Base-by-base conservation (phyloP, 2,797 vertebrate species). In the Anguilla pacifica region DNA sequence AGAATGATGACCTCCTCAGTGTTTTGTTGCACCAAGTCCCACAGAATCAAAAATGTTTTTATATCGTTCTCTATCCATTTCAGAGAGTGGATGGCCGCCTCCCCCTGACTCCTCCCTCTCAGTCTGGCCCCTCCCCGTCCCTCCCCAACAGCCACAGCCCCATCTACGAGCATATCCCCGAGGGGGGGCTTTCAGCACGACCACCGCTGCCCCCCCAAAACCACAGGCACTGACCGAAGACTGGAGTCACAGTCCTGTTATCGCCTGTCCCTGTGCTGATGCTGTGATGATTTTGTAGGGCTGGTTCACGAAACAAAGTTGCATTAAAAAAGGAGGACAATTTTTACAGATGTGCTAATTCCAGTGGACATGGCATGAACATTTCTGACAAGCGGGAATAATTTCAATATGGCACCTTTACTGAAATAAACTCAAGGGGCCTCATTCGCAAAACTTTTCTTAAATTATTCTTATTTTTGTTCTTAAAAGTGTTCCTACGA, bases 121-220 rank as follows among this genome's bases (percentile, higher is more conserved):
- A 28, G 7, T 10, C 82, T 9, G 28, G 82, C 43, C n/a, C n/a
- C 82, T 22, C n/a, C 82, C 82, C n/a, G 22, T 10, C 49, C 81
- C n/a, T 53, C 46, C 81, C 81, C 3, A 7, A n/a, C n/a, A 53
- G 25, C 46, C 13, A 31, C 82, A 83, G 39, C 77, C 43, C 49
- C 82, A 57, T 83, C 51, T 83, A 83, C n/a, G 82, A 83, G 82
- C 82, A 83, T 25, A 83, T 83, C 28, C 82, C 82, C 22, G 51
- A 57, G 7, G 53, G 82, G 35, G 82, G 82, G 1, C 51, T 15
- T 25, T 49, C 39, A 25, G 82, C 25, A 4, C 10, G 49, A 53
- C 82, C 49, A 0, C 82, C 82, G 1, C 28, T 83, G 82, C 82
- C 49, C 51, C 82, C 82, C 5, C 51, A 25, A 57, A 83, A 83